These are phyloP conservation scores for Dicyrtomina minuta DNA, from an alignment of 2,888 invertebrate species.

Conservation along the genomic window DNA sequence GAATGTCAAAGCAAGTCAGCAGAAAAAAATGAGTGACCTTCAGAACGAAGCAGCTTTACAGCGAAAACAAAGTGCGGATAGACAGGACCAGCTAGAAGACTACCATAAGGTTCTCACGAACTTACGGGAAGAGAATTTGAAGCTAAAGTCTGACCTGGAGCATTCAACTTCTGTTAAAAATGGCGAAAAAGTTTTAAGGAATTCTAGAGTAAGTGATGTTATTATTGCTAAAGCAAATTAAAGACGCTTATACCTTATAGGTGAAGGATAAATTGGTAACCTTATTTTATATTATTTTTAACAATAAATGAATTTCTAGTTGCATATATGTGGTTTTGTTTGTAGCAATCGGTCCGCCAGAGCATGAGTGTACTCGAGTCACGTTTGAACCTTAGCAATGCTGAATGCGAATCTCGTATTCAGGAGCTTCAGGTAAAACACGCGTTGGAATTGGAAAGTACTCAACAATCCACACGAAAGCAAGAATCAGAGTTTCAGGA, in stretches of 20 bases:
- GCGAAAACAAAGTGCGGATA: neutral
- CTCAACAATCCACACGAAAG: neutral
- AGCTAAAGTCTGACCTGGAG: neutral
- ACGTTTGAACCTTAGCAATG: too few relatives aligned
- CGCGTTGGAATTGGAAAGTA: conserved; percentile 8
- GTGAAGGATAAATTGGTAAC: too few relatives aligned
- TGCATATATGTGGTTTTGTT: too few relatives aligned
- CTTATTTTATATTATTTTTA: too few relatives aligned
- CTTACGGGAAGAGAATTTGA: neutral
- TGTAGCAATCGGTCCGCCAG: too few relatives aligned
- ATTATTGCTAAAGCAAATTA: too few relatives aligned
- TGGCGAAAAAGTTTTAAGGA: too few relatives aligned
- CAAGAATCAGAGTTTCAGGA: conserved; percentile 1
- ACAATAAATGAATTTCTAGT: too few relatives aligned
- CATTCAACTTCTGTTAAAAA: neutral
- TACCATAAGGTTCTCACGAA: neutral
- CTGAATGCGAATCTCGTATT: too few relatives aligned
- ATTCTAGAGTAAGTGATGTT: too few relatives aligned
- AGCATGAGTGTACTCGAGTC: too few relatives aligned
- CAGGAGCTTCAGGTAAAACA: conserved; percentile 15
- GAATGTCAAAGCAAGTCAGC: neutral
- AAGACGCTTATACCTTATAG: too few relatives aligned
- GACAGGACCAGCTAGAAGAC: conserved; percentile 5
- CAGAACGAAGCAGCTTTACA: conserved; percentile 12
- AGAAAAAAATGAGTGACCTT: conserved; percentile 8